Conservation (phyloP, 2,888 invertebrate species). For the Dolichomitus sp. region DNA sequence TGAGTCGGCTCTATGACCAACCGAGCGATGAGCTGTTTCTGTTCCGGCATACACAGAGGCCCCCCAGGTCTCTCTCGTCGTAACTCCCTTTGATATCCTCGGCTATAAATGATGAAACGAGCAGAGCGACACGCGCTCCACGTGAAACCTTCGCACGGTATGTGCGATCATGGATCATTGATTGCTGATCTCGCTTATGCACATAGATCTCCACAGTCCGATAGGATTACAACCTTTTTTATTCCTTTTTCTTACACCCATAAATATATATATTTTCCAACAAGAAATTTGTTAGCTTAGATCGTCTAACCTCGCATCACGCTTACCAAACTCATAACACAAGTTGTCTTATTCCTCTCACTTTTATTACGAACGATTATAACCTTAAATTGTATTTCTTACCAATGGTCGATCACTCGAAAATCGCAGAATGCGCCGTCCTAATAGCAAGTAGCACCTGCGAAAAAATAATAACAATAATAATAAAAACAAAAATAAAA, state of each 20-base stretch:
- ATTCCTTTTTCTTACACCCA: not conserved
- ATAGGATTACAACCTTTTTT: not conserved
- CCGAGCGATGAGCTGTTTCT: slow-evolving; percentile 77
- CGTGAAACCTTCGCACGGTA: slow-evolving; percentile 39
- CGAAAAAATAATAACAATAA: not conserved
- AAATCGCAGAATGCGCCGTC: not conserved
- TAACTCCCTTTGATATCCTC: slow-evolving; percentile 70
- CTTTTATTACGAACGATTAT: too few relatives aligned
- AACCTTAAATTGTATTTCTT: not conserved
- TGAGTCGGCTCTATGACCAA: slow-evolving; percentile 82
- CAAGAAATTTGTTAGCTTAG: too few relatives aligned
- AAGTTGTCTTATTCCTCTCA: too few relatives aligned
- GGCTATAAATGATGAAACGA: slow-evolving; percentile 74
- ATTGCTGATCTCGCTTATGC: slow-evolving; percentile 4
- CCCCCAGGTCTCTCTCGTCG: slow-evolving; percentile 69
- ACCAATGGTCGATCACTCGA: not conserved
- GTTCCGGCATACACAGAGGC: slow-evolving; percentile 74
- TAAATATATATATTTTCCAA: too few relatives aligned
- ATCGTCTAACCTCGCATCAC: too few relatives aligned
- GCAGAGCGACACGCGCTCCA: slow-evolving; percentile 56
- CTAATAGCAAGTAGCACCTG: not conserved
- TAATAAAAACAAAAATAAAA: not conserved
- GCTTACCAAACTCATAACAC: too few relatives aligned
- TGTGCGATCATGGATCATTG: slow-evolving; percentile 29
- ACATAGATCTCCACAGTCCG: slow-evolving; percentile 1